Conservation (phyloP, 2,797 vertebrate species). For the Chromis chromis region DNA sequence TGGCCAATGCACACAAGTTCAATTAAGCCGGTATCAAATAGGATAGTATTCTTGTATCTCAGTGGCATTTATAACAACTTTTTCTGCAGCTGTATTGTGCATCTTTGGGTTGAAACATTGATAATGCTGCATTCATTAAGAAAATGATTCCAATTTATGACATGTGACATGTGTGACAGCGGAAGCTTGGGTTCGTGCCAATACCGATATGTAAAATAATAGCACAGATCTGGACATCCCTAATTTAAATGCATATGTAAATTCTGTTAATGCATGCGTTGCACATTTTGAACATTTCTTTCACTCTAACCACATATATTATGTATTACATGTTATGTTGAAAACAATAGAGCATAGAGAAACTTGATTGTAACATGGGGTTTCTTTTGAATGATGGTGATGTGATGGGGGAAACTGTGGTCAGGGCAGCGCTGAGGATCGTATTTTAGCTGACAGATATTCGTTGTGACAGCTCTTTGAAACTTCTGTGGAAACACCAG, state of each 20-base stretch:
- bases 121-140: no score
- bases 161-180: no score
- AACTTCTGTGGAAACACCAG: conserved; percentile 62
- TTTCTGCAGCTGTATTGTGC: no score
- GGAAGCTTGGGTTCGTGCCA: no score
- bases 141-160: no score
- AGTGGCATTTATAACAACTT: no score
- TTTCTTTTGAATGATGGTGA: conserved; percentile 34
- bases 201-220: no score
- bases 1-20: no score
- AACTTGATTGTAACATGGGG: conserved; percentile 31
- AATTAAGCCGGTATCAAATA: no score
- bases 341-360: conserved; percentile 33
- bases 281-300: not conserved
- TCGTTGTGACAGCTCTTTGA: conserved; percentile 73
- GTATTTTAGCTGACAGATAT: conserved; percentile 56
- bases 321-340: conserved; percentile 11
- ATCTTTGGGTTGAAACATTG: no score
- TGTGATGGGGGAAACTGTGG: conserved; percentile 54
- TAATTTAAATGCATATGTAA: not conserved
- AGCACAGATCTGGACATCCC: no score
- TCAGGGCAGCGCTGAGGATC: conserved; percentile 34
- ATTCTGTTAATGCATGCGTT: not conserved
- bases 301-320: not conserved
- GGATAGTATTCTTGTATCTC: no score